Evolutionary conservation across 2,888 invertebrate species (phyloP), one percentile per base, ranked within the genome.

Genomic region (Emesis russula): DNA sequence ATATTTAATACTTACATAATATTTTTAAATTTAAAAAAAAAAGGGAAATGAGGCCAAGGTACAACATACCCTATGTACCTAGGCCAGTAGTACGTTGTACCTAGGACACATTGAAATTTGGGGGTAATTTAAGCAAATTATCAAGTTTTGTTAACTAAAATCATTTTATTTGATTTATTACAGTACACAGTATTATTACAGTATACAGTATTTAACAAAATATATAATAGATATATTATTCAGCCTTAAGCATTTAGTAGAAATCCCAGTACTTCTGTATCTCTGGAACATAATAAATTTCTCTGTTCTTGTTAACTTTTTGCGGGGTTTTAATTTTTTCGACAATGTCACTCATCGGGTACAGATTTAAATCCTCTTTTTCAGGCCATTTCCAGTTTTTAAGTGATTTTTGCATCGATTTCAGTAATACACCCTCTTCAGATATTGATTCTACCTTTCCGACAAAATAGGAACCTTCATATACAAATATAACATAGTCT

Each of bases 341-440:
- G 11, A 31, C 53, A 73, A 58, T 80, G 31, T 80, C 41, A 70
- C 33, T 58, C 33, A 33, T 36, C 70, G 81, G 81, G 70, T 81
- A 81, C 48, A 81, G 44, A 81, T 81, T 81, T 31, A 36, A 36
- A 36, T 36, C 81, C 48, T 81, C 81, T 44, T 81, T 81, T 70
- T 81, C 81, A 73, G 71, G 81, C 81, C 73, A 81, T 81, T 81
- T 81, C 81, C 81, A 81, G 70, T 81, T 81, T 81, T 81, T 73
- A 18, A 73, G 33, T 31, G 73, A 81, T 58, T 81, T 81, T 70
- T 73, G 81, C 73, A 81, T 81, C 13, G 81, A 81, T 58, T 81
- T 81, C 33, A 81, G 11, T 58, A 81, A 81, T 11, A 81, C 81
- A 58, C 81, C 38, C 48, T 73, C 81, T 73, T 81, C 58, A 70